phyloP scores from a whole-genome alignment of 2,797 vertebrate species.

The Holocentrus rufus region DNA sequence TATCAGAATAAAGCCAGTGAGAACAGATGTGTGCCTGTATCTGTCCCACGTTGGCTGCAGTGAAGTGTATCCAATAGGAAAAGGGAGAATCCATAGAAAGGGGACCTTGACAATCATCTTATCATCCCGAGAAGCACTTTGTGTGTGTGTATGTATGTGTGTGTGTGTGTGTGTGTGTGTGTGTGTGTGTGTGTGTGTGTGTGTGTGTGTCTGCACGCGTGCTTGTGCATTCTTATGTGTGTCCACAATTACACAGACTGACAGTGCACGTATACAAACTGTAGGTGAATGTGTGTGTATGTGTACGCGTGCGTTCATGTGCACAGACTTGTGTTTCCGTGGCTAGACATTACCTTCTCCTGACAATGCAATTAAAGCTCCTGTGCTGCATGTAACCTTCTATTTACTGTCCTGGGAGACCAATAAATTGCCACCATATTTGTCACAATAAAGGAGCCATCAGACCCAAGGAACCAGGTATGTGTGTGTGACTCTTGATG shows the following conservation, averaged over 20 bases:
- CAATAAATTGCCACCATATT: slow-evolving; percentile 81
- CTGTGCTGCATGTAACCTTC: slow-evolving; percentile 79
- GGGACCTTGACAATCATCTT: slow-evolving; percentile 63
- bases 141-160: slow-evolving; percentile 7
- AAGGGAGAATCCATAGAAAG: slow-evolving; percentile 51
- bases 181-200: not conserved
- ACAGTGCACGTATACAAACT: slow-evolving; percentile 37
- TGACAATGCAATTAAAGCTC: slow-evolving; percentile 83
- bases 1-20: slow-evolving; percentile 31
- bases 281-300: slow-evolving; percentile 37
- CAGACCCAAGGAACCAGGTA: slow-evolving; percentile 72
- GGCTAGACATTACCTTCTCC: slow-evolving; percentile 69
- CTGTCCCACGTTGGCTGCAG: slow-evolving; percentile 44
- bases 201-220: slow-evolving; percentile 6
- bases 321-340: slow-evolving; percentile 61
- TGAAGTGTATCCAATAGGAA: slow-evolving; percentile 49
- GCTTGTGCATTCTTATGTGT: too few relatives aligned
- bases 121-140: slow-evolving; percentile 39
- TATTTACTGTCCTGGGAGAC: slow-evolving; percentile 82
- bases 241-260: slow-evolving; percentile 27
- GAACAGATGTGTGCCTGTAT: slow-evolving; percentile 46
- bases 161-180: not conserved
- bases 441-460: slow-evolving; percentile 81
- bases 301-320: slow-evolving; percentile 55
- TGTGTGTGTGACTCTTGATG: slow-evolving; percentile 72